Conservation (phyloP, 1,140 invertebrate genomes). For the Berghia stephanieae region DNA sequence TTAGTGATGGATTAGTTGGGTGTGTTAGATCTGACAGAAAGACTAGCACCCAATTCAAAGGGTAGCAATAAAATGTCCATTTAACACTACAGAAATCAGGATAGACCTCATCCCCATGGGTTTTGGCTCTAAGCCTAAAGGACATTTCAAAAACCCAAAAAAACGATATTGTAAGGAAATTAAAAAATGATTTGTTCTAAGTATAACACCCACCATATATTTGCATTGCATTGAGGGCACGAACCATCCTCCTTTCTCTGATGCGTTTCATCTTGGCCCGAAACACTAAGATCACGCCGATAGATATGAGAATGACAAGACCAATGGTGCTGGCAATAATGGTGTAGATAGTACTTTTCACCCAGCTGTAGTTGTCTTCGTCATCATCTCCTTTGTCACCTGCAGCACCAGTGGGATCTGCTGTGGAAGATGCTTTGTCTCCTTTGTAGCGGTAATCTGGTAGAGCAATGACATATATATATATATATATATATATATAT, state of each 20-base stretch:
- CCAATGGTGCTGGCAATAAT: constrained; percentile 59
- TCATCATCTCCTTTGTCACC: constrained; percentile 23
- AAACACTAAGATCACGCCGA: constrained; percentile 58
- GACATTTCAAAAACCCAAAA: too few relatives aligned
- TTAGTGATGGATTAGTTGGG: too few relatives aligned
- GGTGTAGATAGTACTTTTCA: constrained; percentile 59
- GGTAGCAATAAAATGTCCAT: too few relatives aligned
- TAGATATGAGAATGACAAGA: constrained; percentile 57
- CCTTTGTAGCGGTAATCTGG: too few relatives aligned
- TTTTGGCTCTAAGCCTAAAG: too few relatives aligned
- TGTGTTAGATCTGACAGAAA: too few relatives aligned
- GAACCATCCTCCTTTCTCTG: constrained; percentile 37
- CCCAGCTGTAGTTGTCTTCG: constrained; percentile 51
- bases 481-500: too few relatives aligned
- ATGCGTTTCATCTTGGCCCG: constrained; percentile 57
- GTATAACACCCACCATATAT: neutral
- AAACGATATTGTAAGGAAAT: neutral
- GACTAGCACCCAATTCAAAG: too few relatives aligned
- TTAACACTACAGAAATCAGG: too few relatives aligned
- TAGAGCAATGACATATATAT: too few relatives aligned
- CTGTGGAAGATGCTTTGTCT: too few relatives aligned
- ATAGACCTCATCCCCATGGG: too few relatives aligned
- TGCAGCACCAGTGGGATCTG: neutral
- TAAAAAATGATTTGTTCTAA: neutral
- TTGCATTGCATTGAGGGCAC: constrained; percentile 32